Conservation (phyloP, 2,888 invertebrate genomes). For the Cryptocheilus praepositus region DNA sequence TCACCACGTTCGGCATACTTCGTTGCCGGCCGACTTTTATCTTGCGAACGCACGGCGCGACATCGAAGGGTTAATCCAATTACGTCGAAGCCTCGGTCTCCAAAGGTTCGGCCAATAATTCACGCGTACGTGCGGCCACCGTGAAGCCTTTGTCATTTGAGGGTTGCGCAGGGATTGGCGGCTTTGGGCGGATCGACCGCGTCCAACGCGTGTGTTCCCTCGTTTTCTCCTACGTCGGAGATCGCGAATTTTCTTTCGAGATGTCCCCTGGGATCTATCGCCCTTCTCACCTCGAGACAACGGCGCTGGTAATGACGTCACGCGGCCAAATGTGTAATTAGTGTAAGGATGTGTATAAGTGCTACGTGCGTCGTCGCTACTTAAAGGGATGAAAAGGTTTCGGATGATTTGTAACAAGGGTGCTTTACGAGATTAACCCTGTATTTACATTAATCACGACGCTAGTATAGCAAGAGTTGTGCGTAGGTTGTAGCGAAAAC, state of each 20-base stretch:
- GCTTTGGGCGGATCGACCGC: constrained; percentile 13
- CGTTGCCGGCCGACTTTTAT: background rate
- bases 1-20: too few species aligned
- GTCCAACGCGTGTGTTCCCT: constrained; percentile 3
- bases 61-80: constrained; percentile 27
- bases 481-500: too few species aligned
- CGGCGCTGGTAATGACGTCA: too few species aligned
- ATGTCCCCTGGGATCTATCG: constrained; percentile 4
- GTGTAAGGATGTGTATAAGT: too few species aligned
- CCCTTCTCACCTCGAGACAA: too few species aligned
- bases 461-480: too few species aligned
- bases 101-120: constrained; percentile 22
- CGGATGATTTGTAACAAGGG: too few species aligned
- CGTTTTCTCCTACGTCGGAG: background rate
- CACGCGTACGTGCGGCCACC: constrained; percentile 11
- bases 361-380: too few species aligned
- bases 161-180: constrained; percentile 25
- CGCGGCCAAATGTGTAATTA: too few species aligned
- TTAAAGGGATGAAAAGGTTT: too few species aligned
- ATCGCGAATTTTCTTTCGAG: background rate
- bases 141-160: constrained; percentile 18
- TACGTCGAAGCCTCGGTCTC: constrained; percentile 20
- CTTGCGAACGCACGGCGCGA: constrained; percentile 2
- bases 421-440: too few species aligned
- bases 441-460: too few species aligned